These are phyloP conservation scores for Eristalis tenax DNA, from an alignment of 2,888 invertebrate species.

Conservation along the genomic window DNA sequence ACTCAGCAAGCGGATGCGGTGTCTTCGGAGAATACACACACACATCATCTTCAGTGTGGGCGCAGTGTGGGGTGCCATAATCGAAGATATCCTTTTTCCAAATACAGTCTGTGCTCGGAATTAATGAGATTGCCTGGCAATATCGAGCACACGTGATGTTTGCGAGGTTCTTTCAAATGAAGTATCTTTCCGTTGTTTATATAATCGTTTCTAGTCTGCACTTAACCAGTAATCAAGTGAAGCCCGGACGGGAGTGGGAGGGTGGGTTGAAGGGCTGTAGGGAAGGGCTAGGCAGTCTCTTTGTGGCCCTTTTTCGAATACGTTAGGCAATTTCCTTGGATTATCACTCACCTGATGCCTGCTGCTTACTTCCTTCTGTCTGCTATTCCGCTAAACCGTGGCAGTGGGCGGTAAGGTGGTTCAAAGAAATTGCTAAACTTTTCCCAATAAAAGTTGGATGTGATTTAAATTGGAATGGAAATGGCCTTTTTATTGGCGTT, in stretches of 20 bases:
- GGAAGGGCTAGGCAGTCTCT: not conserved
- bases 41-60: not conserved
- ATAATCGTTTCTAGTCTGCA: not conserved
- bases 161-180: not conserved
- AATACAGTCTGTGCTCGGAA: slow-evolving; percentile 7
- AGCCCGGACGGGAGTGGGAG: no score
- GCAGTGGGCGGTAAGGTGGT: not conserved
- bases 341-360: slow-evolving; percentile 20
- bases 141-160: slow-evolving; percentile 6
- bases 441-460: slow-evolving; percentile 22
- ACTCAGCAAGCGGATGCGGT: not conserved
- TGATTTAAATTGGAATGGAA: slow-evolving; percentile 24
- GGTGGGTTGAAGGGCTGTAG: no score
- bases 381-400: not conserved
- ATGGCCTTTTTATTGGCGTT: slow-evolving; percentile 8
- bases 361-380: no score
- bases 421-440: slow-evolving; percentile 19
- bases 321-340: slow-evolving; percentile 6
- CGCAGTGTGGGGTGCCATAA: not conserved
- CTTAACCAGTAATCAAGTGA: slow-evolving; percentile 21
- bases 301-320: not conserved
- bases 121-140: slow-evolving; percentile 18
- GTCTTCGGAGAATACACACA: not conserved
- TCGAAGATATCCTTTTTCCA: slow-evolving; percentile 5
- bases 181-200: slow-evolving; percentile 3